Percentiles rank a stretch among this genome's conserved stretches.
phyloP scores from a whole-genome alignment of 2,888 invertebrate species.

The Conchocele bisecta region DNA sequence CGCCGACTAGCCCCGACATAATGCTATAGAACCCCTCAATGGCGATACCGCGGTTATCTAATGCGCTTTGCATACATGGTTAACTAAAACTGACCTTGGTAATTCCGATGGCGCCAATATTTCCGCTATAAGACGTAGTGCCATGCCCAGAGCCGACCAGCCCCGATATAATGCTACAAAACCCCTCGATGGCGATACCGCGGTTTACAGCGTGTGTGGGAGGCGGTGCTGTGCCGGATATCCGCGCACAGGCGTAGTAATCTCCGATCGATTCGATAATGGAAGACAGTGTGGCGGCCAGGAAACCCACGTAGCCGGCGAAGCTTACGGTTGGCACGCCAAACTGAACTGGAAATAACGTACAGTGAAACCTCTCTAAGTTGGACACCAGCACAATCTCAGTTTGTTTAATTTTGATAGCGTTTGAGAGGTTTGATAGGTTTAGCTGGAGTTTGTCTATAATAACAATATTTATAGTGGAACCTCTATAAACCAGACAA shows the following conservation, averaged over 20 bases:
- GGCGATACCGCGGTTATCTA: too few species aligned
- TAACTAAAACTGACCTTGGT: conserved; percentile 89
- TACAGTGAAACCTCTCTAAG: too few species aligned
- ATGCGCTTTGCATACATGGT: too few species aligned
- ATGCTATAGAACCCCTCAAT: conserved; percentile 92
- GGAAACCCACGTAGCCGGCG: conserved; percentile 75
- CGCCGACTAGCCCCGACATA: conserved; percentile 92
- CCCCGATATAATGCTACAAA: conserved; percentile 91
- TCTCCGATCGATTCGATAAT: conserved; percentile 87
- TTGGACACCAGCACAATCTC: too few species aligned
- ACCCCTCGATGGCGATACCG: conserved; percentile 88
- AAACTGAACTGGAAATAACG: conserved; percentile 84
- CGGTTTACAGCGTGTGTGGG: conserved; percentile 94
- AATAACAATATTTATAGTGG: too few species aligned
- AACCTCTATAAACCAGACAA: too few species aligned
- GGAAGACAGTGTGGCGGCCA: conserved; percentile 75
- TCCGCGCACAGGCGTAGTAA: conserved; percentile 91
- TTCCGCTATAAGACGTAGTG: conserved; percentile 94
- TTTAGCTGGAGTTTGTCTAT: too few species aligned
- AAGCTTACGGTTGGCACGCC: conserved; percentile 76
- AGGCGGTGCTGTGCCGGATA: conserved; percentile 89
- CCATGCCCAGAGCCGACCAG: conserved; percentile 94
- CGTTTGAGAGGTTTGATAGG: too few species aligned
- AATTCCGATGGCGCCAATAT: conserved; percentile 93
- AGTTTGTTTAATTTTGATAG: too few species aligned